Percentiles rank a stretch among this genome's conserved stretches.
Conservation (phyloP, 1,140 invertebrate species). For the Drosophila mojavensis region DNA sequence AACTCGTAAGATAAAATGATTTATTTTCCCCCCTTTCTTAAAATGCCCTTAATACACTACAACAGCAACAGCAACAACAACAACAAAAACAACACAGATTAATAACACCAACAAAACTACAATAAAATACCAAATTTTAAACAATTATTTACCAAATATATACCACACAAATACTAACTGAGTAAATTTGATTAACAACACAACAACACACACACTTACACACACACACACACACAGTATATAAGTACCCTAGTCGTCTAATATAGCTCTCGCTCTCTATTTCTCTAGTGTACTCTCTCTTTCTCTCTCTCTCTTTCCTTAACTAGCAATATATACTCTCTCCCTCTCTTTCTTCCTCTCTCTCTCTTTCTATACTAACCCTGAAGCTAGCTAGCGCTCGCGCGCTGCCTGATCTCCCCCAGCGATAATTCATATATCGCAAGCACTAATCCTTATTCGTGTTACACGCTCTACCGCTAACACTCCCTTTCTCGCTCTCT, state of each 20-base stretch:
- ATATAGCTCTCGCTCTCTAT: conserved; percentile 29
- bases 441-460: conserved; percentile 29
- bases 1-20: conserved; percentile 88
- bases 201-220: conserved; percentile 13
- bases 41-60: conserved; percentile 29
- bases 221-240: conserved; percentile 19
- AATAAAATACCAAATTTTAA: conserved; percentile 24
- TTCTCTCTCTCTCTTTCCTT: conserved; percentile 11
- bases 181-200: conserved; percentile 33
- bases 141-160: background rate
- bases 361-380: conserved; percentile 20
- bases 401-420: conserved; percentile 10
- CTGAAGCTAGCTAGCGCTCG: conserved; percentile 27
- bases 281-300: conserved; percentile 18
- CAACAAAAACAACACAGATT: conserved; percentile 7
- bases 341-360: background rate
- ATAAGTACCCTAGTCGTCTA: conserved; percentile 37
- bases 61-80: background rate
- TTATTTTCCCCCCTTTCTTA: conserved; percentile 65
- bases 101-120: conserved; percentile 13
- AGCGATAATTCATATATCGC: conserved; percentile 31
- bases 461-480: conserved; percentile 6
- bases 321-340: background rate
- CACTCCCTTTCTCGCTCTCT: conserved; percentile 5
- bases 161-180: conserved; percentile 27